Conservation (phyloP, 2,888 invertebrate genomes). For the Ochropleura leucogaster region DNA sequence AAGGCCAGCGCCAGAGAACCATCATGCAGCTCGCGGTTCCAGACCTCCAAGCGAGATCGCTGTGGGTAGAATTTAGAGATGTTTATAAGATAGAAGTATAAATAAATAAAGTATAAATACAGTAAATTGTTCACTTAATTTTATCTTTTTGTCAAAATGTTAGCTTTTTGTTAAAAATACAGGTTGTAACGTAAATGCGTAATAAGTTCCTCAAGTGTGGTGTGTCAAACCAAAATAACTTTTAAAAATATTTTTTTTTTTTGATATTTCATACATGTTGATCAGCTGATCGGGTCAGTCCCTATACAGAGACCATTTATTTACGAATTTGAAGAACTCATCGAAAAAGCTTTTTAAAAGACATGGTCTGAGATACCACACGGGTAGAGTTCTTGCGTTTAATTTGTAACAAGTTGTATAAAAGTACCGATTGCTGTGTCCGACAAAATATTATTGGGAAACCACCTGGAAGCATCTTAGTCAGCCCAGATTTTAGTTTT, state of each 20-base stretch:
- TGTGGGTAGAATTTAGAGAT: slow-evolving; percentile 38
- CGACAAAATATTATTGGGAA: background rate
- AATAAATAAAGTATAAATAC: background rate
- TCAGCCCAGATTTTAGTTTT: background rate
- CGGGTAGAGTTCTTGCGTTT: too few relatives aligned
- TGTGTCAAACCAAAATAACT: too few relatives aligned
- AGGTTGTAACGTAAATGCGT: too few relatives aligned
- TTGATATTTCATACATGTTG: too few relatives aligned
- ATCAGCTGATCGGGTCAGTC: too few relatives aligned
- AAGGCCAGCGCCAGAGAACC: slow-evolving; percentile 91
- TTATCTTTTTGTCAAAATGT: background rate
- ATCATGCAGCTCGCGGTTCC: slow-evolving; percentile 89
- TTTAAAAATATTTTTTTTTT: too few relatives aligned
- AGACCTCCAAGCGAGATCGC: slow-evolving; percentile 85
- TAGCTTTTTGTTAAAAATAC: background rate
- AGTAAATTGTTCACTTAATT: background rate
- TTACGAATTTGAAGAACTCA: too few relatives aligned
- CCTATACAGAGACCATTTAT: too few relatives aligned
- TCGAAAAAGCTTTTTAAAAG: too few relatives aligned
- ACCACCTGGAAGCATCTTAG: background rate
- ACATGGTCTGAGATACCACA: too few relatives aligned
- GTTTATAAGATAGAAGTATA: background rate
- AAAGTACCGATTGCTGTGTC: background rate
- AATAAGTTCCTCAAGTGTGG: too few relatives aligned
- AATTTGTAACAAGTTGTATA: background rate